A percentile compares a stretch with the other conserved stretches of the same genome.
These are phyloP conservation scores for Epicauta chinensis DNA, from an alignment of 1,140 invertebrate genomes.

Conservation along the genomic window DNA sequence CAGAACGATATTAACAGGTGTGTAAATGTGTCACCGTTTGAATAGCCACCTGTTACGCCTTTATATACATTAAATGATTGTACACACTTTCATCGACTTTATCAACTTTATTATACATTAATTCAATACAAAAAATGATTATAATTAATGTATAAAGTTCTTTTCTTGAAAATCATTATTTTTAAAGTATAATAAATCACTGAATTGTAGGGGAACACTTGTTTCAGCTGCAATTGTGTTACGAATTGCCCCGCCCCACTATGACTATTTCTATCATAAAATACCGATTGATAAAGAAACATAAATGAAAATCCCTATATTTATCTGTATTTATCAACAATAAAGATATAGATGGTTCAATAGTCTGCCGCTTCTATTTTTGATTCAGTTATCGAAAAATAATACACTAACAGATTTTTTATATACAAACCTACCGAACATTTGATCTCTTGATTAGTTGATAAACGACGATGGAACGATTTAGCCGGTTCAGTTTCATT, in stretches of 20 bases:
- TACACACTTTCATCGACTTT: slow-evolving; percentile 1
- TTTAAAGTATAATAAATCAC: no score
- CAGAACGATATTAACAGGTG: slow-evolving; percentile 10
- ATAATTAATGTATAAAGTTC: no score
- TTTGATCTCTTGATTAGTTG: slow-evolving; percentile 58
- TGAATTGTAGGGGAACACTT: no score
- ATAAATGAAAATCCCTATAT: slow-evolving; percentile 21
- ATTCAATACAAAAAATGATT: not conserved
- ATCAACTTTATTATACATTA: not conserved
- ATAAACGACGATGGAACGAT: slow-evolving; percentile 59
- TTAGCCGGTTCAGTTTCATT: slow-evolving; percentile 58
- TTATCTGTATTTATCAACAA: slow-evolving; percentile 26
- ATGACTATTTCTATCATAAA: slow-evolving; percentile 30
- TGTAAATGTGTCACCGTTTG: slow-evolving; percentile 6
- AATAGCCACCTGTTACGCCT: slow-evolving; percentile 14
- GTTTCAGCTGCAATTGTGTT: no score
- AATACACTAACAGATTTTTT: slow-evolving; percentile 5
- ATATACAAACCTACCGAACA: slow-evolving; percentile 49
- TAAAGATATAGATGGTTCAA: slow-evolving; percentile 6
- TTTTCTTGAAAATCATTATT: no score
- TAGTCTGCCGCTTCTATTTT: no score
- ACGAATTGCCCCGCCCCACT: slow-evolving; percentile 9
- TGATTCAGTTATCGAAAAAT: no score
- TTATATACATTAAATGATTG: not conserved
- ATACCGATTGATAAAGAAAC: slow-evolving; percentile 27